phyloP scores from a whole-genome alignment of 2,888 invertebrate species.

The Oasisia sp. region DNA sequence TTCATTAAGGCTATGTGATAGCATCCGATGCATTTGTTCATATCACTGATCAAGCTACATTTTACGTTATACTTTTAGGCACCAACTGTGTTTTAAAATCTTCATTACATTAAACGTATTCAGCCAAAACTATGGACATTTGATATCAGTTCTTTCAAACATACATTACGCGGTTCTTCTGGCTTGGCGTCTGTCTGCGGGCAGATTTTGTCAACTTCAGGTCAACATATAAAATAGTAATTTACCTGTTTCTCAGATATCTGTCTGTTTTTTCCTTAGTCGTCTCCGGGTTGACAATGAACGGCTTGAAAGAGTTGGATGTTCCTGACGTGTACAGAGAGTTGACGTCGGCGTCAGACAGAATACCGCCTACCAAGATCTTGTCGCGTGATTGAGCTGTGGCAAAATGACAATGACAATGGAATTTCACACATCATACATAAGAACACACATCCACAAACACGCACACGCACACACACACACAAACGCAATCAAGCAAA shows the following conservation, averaged over 20 bases:
- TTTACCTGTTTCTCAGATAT: background rate
- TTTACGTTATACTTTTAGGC: too few species aligned
- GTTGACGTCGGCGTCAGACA: background rate
- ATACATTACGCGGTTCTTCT: too few species aligned
- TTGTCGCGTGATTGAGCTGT: background rate
- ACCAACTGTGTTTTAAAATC: too few species aligned
- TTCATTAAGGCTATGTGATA: too few species aligned
- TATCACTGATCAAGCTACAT: too few species aligned
- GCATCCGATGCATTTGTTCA: too few species aligned
- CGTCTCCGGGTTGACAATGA: background rate
- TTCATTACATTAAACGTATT: too few species aligned
- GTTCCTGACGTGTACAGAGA: background rate
- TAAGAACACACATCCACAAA: too few species aligned
- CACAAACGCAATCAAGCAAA: background rate
- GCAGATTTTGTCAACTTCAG: background rate
- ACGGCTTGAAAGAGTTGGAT: background rate
- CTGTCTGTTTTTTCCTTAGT: background rate
- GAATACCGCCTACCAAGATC: background rate
- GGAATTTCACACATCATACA: background rate
- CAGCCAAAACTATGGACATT: too few species aligned
- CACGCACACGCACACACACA: background rate
- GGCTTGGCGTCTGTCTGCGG: background rate
- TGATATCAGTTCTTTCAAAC: too few species aligned
- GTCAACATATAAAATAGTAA: background rate
- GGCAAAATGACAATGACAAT: background rate